These are phyloP conservation scores for Drosophila mojavensis DNA, from an alignment of 1,140 invertebrate genomes.

Conservation along the genomic window DNA sequence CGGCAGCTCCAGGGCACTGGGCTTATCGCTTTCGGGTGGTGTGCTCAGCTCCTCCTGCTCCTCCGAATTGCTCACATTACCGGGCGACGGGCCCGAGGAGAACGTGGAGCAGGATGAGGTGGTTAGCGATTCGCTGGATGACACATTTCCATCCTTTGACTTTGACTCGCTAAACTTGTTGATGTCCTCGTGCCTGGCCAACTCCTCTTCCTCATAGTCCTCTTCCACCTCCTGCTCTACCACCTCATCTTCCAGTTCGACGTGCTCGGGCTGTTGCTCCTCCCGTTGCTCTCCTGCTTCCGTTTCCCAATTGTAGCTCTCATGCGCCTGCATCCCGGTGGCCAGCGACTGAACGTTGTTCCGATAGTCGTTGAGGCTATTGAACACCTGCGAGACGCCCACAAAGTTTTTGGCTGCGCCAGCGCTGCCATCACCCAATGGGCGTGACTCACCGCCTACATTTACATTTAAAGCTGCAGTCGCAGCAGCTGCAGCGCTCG, in stretches of 20 bases:
- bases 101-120: constrained; percentile 82
- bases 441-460: constrained; percentile 44
- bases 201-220: constrained; percentile 18
- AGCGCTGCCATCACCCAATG: constrained; percentile 47
- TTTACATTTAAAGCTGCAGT: constrained; percentile 4
- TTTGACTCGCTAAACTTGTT: constrained; percentile 68
- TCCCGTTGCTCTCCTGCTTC: neutral
- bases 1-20: constrained; percentile 31
- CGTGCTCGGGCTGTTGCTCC: neutral
- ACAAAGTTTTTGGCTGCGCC: constrained; percentile 67
- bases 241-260: neutral
- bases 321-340: constrained; percentile 18
- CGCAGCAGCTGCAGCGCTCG: constrained; percentile 86
- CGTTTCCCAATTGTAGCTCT: constrained; percentile 28
- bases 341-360: constrained; percentile 84
- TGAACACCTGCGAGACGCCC: constrained; percentile 86
- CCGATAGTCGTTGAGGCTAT: constrained; percentile 87
- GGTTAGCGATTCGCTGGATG: constrained; percentile 74
- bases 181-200: constrained; percentile 58
- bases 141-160: constrained; percentile 38
- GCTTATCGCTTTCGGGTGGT: constrained; percentile 32
- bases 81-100: constrained; percentile 79
- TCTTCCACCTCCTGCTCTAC: constrained; percentile 2
- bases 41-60: constrained; percentile 54
- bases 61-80: constrained; percentile 62